These are phyloP conservation scores for Trochalopteron elliotii DNA, from an alignment of 2,113 vertebrate species.

Conservation along the genomic window DNA sequence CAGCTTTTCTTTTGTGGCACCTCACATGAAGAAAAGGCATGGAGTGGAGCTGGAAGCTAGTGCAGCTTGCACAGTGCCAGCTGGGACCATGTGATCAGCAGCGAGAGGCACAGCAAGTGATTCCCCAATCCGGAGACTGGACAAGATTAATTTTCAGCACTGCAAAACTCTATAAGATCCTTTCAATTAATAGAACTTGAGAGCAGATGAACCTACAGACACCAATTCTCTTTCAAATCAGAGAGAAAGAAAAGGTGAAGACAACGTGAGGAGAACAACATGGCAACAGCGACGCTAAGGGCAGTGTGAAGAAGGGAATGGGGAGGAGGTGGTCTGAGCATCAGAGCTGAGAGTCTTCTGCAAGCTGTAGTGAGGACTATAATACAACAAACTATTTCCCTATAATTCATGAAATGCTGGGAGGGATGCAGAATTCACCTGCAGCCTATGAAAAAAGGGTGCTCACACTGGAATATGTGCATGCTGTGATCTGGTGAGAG, in stretches of 20 bases:
- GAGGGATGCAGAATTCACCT: background rate
- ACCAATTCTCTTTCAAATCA: no score
- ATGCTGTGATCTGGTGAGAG: background rate
- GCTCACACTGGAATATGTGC: background rate
- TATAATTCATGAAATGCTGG: background rate
- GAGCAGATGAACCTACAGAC: no score
- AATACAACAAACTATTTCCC: background rate
- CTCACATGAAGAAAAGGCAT: accelerated
- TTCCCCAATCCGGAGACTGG: no score
- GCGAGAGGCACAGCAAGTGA: background rate
- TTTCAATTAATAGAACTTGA: no score
- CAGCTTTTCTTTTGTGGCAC: background rate
- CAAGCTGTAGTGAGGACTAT: background rate
- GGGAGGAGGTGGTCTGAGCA: background rate
- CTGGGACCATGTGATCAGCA: background rate
- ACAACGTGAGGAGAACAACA: no score
- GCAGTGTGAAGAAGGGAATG: background rate
- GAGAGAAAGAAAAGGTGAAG: no score
- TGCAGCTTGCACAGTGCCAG: background rate
- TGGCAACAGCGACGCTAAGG: no score
- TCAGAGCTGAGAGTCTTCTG: background rate
- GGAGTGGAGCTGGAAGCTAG: accelerated
- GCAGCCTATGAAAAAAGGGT: no score
- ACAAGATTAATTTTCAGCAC: no score
- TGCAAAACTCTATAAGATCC: no score